Percentiles rank a stretch among this genome's conserved stretches.
Conservation (phyloP, 2,113 vertebrate species). For the Triplophysa siluroides region DNA sequence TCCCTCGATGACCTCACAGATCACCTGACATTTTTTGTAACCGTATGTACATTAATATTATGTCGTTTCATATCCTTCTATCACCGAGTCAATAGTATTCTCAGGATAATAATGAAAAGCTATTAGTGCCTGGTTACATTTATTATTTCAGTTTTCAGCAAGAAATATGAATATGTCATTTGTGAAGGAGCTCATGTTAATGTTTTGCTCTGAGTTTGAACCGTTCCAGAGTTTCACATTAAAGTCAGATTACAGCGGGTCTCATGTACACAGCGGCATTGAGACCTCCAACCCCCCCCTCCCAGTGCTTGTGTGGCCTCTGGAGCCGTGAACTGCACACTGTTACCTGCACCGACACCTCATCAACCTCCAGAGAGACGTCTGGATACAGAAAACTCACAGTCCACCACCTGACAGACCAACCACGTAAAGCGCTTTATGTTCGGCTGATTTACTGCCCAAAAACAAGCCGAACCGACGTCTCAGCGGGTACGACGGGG, state of each 20-base stretch:
- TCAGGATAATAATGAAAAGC: no score
- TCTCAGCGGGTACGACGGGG: not conserved
- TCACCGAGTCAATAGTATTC: no score
- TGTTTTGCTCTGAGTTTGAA: no score
- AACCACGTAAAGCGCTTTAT: conserved; percentile 2
- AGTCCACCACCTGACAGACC: not conserved
- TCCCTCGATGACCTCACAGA: no score
- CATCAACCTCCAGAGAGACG: conserved; percentile 37
- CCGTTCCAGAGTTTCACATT: no score
- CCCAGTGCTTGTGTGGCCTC: conserved; percentile 49
- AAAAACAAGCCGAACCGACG: not conserved
- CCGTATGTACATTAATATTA: no score
- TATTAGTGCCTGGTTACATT: no score
- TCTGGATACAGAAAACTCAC: not conserved
- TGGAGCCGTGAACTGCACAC: conserved; percentile 34
- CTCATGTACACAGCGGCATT: conserved; percentile 6
- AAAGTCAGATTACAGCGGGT: not conserved
- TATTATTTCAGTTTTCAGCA: no score
- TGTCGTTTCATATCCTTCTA: no score
- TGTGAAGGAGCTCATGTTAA: no score
- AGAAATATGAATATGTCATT: no score
- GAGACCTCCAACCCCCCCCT: conserved; percentile 2
- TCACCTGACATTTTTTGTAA: no score
- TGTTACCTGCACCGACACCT: conserved; percentile 52
- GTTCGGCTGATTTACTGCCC: not conserved